Percentiles rank a stretch among this genome's conserved stretches.
phyloP scores from a whole-genome alignment of 2,797 vertebrate genomes.

The Silurus aristotelis region DNA sequence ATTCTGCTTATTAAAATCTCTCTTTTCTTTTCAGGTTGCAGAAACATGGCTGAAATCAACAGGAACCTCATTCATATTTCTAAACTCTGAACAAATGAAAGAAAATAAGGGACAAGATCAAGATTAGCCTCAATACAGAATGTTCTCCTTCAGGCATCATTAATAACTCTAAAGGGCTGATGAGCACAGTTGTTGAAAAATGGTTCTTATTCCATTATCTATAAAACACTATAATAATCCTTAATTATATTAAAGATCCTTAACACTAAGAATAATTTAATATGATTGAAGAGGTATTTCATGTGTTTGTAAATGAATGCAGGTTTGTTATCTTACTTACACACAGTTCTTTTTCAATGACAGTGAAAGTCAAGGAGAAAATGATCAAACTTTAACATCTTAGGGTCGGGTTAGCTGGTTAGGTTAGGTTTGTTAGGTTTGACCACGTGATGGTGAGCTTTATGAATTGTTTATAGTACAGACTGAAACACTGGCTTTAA shows the following conservation, averaged over 20 bases:
- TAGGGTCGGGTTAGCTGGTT: neutral
- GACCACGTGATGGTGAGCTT: neutral
- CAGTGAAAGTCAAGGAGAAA: neutral
- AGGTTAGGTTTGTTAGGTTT: neutral
- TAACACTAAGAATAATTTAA: neutral
- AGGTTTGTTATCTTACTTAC: neutral
- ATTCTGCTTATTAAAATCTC: neutral
- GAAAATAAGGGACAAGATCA: neutral
- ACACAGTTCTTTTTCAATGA: neutral
- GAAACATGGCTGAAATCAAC: constrained; percentile 85
- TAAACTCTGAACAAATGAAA: constrained; percentile 73
- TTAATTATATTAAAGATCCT: neutral
- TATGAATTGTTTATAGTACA: neutral
- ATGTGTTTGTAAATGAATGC: neutral
- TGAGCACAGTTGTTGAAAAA: neutral
- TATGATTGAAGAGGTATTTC: neutral
- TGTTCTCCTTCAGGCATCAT: neutral
- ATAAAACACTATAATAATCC: too few relatives aligned
- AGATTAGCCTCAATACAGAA: neutral
- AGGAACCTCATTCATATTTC: constrained; percentile 85
- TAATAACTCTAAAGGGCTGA: neutral
- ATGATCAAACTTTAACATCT: neutral
- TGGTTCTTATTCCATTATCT: neutral
- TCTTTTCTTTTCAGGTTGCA: constrained; percentile 78
- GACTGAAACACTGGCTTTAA: neutral